Evolutionary conservation across 2,888 invertebrate genomes (phyloP).

Genomic region (Rhamphomyia laevipes): DNA sequence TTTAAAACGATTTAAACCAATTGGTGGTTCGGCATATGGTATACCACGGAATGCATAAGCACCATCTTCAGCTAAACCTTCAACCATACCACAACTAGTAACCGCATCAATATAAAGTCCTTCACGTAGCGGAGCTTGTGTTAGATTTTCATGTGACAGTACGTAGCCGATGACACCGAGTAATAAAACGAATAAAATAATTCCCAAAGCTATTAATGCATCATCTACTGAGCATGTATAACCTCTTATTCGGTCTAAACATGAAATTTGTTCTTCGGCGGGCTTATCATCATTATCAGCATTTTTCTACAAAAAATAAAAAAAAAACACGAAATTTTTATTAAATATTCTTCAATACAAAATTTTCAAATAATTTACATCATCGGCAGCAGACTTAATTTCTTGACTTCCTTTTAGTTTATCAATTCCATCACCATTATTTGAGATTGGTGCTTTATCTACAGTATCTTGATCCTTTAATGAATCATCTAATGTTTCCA

Average conservation of each 20-base stretch:
- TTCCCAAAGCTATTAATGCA: conserved; percentile 44
- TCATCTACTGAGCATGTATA: conserved; percentile 56
- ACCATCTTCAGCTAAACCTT: conserved; percentile 66
- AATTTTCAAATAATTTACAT: conserved; percentile 18
- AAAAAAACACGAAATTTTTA: not conserved
- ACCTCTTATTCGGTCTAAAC: conserved; percentile 47
- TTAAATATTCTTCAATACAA: not conserved
- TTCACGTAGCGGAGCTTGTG: conserved; percentile 52
- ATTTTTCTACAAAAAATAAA: conserved; percentile 20
- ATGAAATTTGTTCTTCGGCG: conserved; percentile 32
- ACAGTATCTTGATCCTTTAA: conserved; percentile 49
- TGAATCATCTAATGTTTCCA: conserved; percentile 70
- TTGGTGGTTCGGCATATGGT: conserved; percentile 66
- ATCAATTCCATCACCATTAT: conserved; percentile 58
- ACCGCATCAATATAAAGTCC: conserved; percentile 61
- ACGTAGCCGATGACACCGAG: conserved; percentile 53
- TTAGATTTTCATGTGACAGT: conserved; percentile 44
- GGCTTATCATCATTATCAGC: conserved; percentile 23
- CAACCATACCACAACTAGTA: conserved; percentile 66
- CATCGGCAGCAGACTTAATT: conserved; percentile 36
- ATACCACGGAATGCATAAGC: conserved; percentile 72
- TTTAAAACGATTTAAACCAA: conserved; percentile 55
- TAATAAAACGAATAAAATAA: conserved; percentile 47
- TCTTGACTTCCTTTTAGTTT: conserved; percentile 44
- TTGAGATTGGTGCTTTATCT: conserved; percentile 35